Percentiles rank a stretch among this genome's conserved stretches.
These are phyloP conservation scores for Elmis aenea DNA, from an alignment of 2,888 invertebrate genomes.

Conservation along the genomic window DNA sequence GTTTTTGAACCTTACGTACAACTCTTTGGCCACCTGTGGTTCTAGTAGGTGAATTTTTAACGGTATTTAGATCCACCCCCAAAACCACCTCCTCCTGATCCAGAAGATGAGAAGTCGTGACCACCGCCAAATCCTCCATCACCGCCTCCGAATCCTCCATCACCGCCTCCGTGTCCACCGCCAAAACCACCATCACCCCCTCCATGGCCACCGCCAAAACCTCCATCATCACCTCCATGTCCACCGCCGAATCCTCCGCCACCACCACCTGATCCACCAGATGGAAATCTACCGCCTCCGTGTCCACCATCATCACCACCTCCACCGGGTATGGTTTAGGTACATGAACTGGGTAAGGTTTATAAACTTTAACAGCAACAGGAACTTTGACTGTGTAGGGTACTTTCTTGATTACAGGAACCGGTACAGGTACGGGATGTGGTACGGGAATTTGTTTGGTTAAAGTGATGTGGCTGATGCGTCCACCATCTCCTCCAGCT, in stretches of 20 bases:
- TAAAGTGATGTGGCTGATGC: slow-evolving; percentile 10
- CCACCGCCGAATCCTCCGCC: neutral
- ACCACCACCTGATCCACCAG: slow-evolving; percentile 5
- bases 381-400: slow-evolving; percentile 11
- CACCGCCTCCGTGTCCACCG: slow-evolving; percentile 1
- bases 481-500: slow-evolving; percentile 3
- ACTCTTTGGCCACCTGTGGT: no score
- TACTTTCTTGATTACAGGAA: slow-evolving; percentile 8
- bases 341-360: slow-evolving; percentile 12
- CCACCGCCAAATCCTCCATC: slow-evolving; percentile 1
- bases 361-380: slow-evolving; percentile 6
- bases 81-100: no score
- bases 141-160: slow-evolving; percentile 1
- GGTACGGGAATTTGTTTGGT: slow-evolving; percentile 10
- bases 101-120: no score
- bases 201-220: slow-evolving; percentile 3
- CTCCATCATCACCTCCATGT: slow-evolving; percentile 4
- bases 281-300: slow-evolving; percentile 10
- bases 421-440: slow-evolving; percentile 11
- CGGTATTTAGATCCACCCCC: no score
- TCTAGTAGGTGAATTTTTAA: no score
- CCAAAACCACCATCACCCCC: slow-evolving; percentile 8
- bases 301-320: slow-evolving; percentile 7
- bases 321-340: slow-evolving; percentile 12
- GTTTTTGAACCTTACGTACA: no score